Evolutionary conservation across 2,113 vertebrate species (phyloP).

Genomic region (Daboia siamensis): DNA sequence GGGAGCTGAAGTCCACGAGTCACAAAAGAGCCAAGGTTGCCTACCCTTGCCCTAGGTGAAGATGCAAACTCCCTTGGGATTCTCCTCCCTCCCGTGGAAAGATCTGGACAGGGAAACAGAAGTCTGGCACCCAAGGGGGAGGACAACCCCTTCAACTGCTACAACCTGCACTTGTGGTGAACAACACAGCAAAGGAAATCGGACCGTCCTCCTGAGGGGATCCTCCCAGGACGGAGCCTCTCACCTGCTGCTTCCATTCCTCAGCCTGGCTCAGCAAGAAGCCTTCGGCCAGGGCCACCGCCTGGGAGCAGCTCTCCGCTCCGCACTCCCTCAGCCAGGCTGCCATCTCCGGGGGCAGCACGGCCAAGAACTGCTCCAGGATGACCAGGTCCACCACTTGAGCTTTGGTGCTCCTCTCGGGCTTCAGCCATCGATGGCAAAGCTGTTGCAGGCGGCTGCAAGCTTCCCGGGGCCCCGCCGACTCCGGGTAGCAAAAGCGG

Average conservation of each 20-base stretch:
- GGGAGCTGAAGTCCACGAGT: too few species aligned
- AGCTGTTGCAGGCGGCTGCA: not conserved
- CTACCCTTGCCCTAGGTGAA: not conserved
- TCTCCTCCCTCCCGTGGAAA: not conserved
- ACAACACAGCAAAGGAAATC: not conserved
- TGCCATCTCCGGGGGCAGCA: not conserved
- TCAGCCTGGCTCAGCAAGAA: not conserved
- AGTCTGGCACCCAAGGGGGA: not conserved
- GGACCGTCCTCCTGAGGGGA: not conserved
- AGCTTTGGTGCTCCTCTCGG: not conserved
- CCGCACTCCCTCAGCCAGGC: not conserved
- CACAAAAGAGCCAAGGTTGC: too few species aligned
- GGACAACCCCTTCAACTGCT: not conserved
- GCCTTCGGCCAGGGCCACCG: not conserved
- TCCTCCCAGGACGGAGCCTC: not conserved
- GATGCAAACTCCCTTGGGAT: not conserved
- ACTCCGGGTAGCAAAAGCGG: not conserved
- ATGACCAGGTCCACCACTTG: not conserved
- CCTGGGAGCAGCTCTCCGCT: not conserved
- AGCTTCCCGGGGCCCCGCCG: not conserved
- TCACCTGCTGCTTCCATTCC: not conserved
- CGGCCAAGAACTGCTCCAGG: not conserved
- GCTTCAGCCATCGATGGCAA: not conserved
- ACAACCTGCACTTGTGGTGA: not conserved
- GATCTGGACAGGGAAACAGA: not conserved